Evolutionary conservation across 2,797 vertebrate genomes (phyloP).

Genomic region (Anguilla marmorata): DNA sequence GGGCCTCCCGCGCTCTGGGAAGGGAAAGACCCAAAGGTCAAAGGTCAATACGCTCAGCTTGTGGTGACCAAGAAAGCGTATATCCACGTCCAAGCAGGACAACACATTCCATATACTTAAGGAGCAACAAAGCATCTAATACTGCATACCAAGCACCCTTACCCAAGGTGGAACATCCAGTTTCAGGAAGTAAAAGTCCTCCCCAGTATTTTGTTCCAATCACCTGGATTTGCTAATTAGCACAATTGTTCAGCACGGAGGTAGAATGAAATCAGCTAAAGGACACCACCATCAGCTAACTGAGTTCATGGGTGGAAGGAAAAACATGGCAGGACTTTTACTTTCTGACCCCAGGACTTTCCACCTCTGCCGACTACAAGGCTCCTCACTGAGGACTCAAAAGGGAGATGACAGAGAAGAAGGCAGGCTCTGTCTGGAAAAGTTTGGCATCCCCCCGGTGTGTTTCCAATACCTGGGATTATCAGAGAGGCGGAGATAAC

Average conservation of each 20-base stretch:
- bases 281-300: too few relatives aligned
- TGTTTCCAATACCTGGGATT: constrained; percentile 87
- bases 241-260: too few relatives aligned
- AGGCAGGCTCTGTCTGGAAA: background rate
- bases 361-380: background rate
- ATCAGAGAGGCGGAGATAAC: constrained; percentile 96
- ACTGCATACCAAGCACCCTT: background rate
- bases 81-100: background rate
- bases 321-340: background rate
- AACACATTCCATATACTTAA: background rate
- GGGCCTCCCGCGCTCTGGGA: background rate
- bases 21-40: background rate
- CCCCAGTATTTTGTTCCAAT: too few relatives aligned
- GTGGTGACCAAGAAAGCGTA: background rate
- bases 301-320: background rate
- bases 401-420: background rate
- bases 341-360: background rate
- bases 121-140: background rate
- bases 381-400: background rate
- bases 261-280: too few relatives aligned
- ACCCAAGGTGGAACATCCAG: too few relatives aligned
- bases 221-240: too few relatives aligned
- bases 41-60: background rate
- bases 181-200: too few relatives aligned
- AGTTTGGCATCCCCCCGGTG: background rate